Evolutionary conservation across 2,113 vertebrate species (phyloP), one percentile per base, ranked within the genome.

Genomic region (Leuciscus idus): DNA sequence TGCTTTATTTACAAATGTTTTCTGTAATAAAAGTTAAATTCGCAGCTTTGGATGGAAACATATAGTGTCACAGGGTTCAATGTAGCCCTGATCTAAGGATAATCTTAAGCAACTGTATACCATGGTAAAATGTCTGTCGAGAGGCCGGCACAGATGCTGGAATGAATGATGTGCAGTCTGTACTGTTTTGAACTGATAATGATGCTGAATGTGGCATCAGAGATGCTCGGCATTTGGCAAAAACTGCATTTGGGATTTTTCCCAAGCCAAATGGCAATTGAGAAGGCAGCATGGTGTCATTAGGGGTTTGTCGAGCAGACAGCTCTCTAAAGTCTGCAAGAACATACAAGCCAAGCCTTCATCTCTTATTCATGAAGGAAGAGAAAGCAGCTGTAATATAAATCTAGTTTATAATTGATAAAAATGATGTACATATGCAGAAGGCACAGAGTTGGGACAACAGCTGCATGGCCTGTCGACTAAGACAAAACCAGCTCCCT

Each of bases 341-440:
- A 84, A 87, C 86, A 91, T 89, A 91, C 86, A 90, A 87, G 81
- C 50, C 19, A 86, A 50, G 85, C 89, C 87, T 91, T 90, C 57
- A 92, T 90, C 90, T 92, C 86, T 92, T 92, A 93, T 93, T 92
- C 87, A 92, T 89, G 88, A 91, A 77, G 80, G 86, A 86, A 92
- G 89, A 92, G 81, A 91, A 92, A 92, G 89, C 85, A 72, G 81
- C 75, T 78, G 88, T 90, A 75, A 91, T 88, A 84, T 5, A 1
- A 89, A 90, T 85, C 81, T 87, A 84, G 59, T 4, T 28, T 28
- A 43, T 50, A 17, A 48, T 23, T 70, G 17, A 83, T 9, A 62
- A 55, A 84, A 82, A 13, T 66, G 8, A 83, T 57, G 55, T 57
- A 9, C 19, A 57, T 23, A 21, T 59, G 10, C 13, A 15, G 39